A percentile compares a stretch with the other conserved stretches of the same genome.
phyloP scores from a whole-genome alignment of 2,797 vertebrate genomes.

The Distichodus sexfasciatus region DNA sequence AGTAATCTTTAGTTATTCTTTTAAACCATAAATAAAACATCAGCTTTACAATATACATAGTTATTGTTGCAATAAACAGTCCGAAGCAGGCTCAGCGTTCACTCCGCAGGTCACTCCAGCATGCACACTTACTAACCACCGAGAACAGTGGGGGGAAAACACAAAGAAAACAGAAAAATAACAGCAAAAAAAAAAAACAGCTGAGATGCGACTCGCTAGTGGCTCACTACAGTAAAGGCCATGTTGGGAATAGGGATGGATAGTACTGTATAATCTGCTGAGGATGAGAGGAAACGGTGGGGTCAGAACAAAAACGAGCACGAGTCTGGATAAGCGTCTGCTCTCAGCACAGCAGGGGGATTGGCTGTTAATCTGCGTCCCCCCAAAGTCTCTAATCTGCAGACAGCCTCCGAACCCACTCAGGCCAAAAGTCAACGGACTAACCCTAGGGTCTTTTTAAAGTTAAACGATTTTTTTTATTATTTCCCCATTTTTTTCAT shows the following conservation, averaged over 20 bases:
- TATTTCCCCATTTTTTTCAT: background rate
- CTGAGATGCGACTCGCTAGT: constrained; percentile 6
- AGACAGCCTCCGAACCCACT: no score
- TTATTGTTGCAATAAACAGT: constrained; percentile 24
- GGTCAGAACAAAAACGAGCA: background rate
- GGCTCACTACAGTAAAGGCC: constrained; percentile 58
- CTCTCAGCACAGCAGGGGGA: no score
- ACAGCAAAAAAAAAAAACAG: background rate
- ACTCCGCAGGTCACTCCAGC: constrained; percentile 25
- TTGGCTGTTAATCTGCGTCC: no score
- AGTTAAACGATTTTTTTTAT: no score
- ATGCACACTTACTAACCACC: constrained; percentile 36
- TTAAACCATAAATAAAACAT: constrained; percentile 1
- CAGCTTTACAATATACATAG: background rate
- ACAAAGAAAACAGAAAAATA: background rate
- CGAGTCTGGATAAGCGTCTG: no score
- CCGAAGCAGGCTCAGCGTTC: constrained; percentile 42
- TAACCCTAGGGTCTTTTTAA: background rate
- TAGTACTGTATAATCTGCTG: constrained; percentile 35
- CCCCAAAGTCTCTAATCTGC: no score
- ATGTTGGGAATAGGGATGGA: constrained; percentile 55
- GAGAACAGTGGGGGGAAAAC: constrained; percentile 17
- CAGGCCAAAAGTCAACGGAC: background rate
- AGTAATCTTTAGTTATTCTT: background rate
- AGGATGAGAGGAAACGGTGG: constrained; percentile 37